Percentiles rank a stretch among this genome's conserved stretches.
These are phyloP conservation scores for Acronicta leporina DNA, from an alignment of 2,888 invertebrate genomes.

Conservation along the genomic window DNA sequence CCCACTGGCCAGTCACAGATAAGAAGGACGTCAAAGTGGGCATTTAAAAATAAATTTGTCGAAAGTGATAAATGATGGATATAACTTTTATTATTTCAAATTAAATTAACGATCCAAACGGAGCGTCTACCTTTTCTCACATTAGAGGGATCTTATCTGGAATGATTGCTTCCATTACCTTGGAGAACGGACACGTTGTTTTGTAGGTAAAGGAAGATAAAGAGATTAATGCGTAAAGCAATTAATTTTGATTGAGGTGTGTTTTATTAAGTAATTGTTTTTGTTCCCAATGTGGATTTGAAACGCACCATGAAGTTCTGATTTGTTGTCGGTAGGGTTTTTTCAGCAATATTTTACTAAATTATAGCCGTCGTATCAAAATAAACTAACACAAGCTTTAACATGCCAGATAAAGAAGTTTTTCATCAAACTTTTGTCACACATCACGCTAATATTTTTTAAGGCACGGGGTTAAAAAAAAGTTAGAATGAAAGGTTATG, in stretches of 20 bases:
- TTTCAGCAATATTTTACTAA: slow-evolving; percentile 47
- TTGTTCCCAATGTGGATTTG: slow-evolving; percentile 83
- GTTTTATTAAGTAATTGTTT: slow-evolving; percentile 88
- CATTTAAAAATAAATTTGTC: slow-evolving; percentile 89
- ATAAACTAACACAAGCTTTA: slow-evolving; percentile 17
- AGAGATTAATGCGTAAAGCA: slow-evolving; percentile 88
- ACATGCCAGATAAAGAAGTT: slow-evolving; percentile 4
- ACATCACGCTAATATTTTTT: slow-evolving; percentile 27
- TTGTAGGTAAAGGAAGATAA: slow-evolving; percentile 84
- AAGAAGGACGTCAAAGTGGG: slow-evolving; percentile 82
- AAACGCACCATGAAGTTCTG: slow-evolving; percentile 71
- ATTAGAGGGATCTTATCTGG: slow-evolving; percentile 88
- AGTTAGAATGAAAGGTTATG: slow-evolving; percentile 63
- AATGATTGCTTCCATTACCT: slow-evolving; percentile 89
- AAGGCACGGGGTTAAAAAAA: slow-evolving; percentile 39
- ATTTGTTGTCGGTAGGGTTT: slow-evolving; percentile 58
- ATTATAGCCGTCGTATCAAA: slow-evolving; percentile 4
- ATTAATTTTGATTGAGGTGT: slow-evolving; percentile 89
- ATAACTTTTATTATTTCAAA: slow-evolving; percentile 89
- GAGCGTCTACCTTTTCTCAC: slow-evolving; percentile 87
- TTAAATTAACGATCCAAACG: slow-evolving; percentile 87
- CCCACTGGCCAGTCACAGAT: slow-evolving; percentile 79
- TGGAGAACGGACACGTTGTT: slow-evolving; percentile 84
- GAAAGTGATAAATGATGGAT: slow-evolving; percentile 88
- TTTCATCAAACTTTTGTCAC: slow-evolving; percentile 32